A percentile compares a stretch with the other conserved stretches of the same genome.
Conservation (phyloP, 2,113 vertebrate genomes). For the Lepus timidus region DNA sequence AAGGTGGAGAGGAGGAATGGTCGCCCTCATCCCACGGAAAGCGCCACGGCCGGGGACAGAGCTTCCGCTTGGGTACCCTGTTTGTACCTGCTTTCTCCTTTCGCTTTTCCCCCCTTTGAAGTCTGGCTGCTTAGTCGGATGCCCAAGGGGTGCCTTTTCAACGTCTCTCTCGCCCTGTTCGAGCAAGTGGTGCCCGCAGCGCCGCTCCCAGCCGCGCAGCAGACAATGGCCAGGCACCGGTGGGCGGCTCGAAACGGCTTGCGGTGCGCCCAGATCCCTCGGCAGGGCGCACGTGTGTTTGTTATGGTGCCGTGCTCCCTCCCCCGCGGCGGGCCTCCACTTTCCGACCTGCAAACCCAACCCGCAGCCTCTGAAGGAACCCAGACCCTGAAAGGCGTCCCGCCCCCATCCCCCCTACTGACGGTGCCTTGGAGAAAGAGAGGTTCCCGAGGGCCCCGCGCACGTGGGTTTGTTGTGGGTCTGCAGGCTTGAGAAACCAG, state of each 20-base stretch:
- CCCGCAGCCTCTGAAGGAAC: background rate
- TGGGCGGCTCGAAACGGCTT: background rate
- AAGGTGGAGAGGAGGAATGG: background rate
- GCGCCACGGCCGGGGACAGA: background rate
- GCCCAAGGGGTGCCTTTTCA: slow-evolving; percentile 7
- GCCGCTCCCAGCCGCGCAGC: background rate
- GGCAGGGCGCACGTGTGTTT: slow-evolving; percentile 71
- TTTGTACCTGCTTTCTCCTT: background rate
- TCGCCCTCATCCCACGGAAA: background rate
- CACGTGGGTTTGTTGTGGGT: slow-evolving; percentile 81
- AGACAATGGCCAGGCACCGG: slow-evolving; percentile 58
- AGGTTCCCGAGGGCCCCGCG: background rate
- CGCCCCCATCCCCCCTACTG: background rate
- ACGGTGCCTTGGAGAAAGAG: background rate
- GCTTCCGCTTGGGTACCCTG: background rate
- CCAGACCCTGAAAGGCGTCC: background rate
- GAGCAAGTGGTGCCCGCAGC: slow-evolving; percentile 25
- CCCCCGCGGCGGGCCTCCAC: background rate
- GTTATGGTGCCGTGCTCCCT: slow-evolving; percentile 47
- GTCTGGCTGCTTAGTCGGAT: background rate
- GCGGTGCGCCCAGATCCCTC: background rate
- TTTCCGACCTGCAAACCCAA: background rate
- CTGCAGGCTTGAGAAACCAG: background rate
- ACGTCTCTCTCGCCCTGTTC: background rate
- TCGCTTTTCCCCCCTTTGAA: background rate